Base-by-base conservation (phyloP, 2,888 invertebrate species). In the Drosophila subquinaria region DNA sequence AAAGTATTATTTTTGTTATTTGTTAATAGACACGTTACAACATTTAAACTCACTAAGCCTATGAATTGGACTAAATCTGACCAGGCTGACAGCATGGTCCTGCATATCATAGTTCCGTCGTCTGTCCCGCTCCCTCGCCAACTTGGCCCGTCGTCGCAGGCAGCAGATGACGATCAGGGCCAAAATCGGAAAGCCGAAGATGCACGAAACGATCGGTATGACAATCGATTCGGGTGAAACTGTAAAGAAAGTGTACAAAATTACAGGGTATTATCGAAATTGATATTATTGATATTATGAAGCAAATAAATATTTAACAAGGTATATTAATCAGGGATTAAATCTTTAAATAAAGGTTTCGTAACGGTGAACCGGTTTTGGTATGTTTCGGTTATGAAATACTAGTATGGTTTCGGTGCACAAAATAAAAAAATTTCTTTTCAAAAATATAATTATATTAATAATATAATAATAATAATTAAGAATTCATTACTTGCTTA, bases 211-310 rank as follows among this genome's bases (percentile, higher is more conserved):
- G 82, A 97, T 97, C 47, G 97, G 97, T 79, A 97, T 95, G 60
- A 97, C 97, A 81, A 97, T 96, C 61, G 96, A 97, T 93, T 97
- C 97, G 57, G 97, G 97, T 53, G 97, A 95, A 78, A 97, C 97
- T 97, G 95, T 30, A 94, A 94, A 33, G 6, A 13, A 38, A 27
- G 27, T 27, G 17, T 20, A 1, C 4, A 8, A n/a, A 13, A 5
- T 11, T 43, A 17, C 3, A 51, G 13, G 13, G 20, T 20, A 20
- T 23, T 15, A 9, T 27, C 3, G 27, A 27, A 27, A 27, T 27
- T 0, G 6, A 0, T 23, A 23, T 23, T 23, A 5, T 23, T 4
- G 17, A 42, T 17, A 23, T 23, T 23, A 23, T 23, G 3, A 23
- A 23, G 3, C 23, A 23, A 23, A 23, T 23, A 23, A 23, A 23